These are phyloP conservation scores for Meles meles DNA, from an alignment of 2,113 vertebrate genomes.

Conservation along the genomic window DNA sequence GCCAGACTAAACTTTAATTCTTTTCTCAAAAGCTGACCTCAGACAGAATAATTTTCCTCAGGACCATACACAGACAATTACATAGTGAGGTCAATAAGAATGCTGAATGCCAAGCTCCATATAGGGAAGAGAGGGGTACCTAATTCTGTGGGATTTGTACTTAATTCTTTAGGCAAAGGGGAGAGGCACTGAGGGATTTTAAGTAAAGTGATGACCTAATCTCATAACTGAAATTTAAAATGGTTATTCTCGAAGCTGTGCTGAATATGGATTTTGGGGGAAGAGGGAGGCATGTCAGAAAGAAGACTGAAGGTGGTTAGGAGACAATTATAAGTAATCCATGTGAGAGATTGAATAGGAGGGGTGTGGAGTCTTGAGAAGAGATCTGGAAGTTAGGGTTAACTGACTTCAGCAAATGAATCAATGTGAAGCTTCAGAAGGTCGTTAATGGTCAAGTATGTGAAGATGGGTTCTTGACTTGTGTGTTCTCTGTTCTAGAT, in stretches of 20 bases:
- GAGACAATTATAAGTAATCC: neutral
- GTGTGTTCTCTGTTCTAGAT: neutral
- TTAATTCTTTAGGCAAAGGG: slow-evolving; percentile 35
- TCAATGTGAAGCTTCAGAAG: neutral
- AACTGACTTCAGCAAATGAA: neutral
- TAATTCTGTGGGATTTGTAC: neutral
- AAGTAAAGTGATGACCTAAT: slow-evolving; percentile 4
- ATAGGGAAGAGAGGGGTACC: neutral
- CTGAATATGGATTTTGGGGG: neutral
- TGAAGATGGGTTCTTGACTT: neutral
- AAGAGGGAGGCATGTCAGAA: neutral
- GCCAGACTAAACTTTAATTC: slow-evolving; percentile 9
- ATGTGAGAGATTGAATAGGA: neutral
- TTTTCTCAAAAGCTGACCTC: neutral
- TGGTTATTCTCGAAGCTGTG: neutral
- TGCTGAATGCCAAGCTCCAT: neutral
- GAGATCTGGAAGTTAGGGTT: neutral
- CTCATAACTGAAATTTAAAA: slow-evolving; percentile 29
- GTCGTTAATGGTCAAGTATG: neutral
- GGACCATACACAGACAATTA: neutral
- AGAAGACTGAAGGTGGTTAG: neutral
- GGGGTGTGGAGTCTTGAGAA: neutral
- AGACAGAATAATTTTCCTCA: neutral
- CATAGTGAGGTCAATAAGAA: neutral
- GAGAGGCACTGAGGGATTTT: neutral